Percentiles rank a stretch among this genome's conserved stretches.
These are phyloP conservation scores for Monomorium pharaonis DNA, from an alignment of 1,140 invertebrate genomes.

Conservation along the genomic window DNA sequence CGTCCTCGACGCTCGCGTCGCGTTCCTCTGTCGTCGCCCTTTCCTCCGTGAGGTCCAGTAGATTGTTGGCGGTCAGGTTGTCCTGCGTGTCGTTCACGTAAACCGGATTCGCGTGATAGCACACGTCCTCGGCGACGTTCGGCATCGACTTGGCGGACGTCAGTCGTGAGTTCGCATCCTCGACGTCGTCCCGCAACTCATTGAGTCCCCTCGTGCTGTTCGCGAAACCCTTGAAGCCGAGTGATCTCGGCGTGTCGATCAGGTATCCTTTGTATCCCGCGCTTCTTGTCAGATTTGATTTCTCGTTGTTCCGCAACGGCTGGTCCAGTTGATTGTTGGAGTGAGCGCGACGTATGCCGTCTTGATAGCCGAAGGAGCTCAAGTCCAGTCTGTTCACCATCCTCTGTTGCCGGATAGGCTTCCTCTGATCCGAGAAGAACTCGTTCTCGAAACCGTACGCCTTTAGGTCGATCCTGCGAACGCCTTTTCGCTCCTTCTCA, in stretches of 20 bases:
- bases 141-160: slow-evolving; percentile 81
- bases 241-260: slow-evolving; percentile 21
- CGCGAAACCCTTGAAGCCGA: slow-evolving; percentile 34
- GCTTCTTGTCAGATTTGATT: slow-evolving; percentile 67
- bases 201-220: slow-evolving; percentile 57
- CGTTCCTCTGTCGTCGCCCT: background rate
- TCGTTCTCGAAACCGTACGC: slow-evolving; percentile 80
- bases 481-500: slow-evolving; percentile 66
- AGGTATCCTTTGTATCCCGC: slow-evolving; percentile 52
- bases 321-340: slow-evolving; percentile 78
- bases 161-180: slow-evolving; percentile 46
- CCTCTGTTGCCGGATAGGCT: slow-evolving; percentile 60
- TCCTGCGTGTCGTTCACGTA: slow-evolving; percentile 11
- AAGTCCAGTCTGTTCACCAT: slow-evolving; percentile 80
- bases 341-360: slow-evolving; percentile 76
- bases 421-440: slow-evolving; percentile 63
- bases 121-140: slow-evolving; percentile 73
- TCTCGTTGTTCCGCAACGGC: slow-evolving; percentile 66
- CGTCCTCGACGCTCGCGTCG: background rate
- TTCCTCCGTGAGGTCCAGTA: slow-evolving; percentile 13
- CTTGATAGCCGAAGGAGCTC: slow-evolving; percentile 78
- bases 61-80: background rate
- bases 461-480: slow-evolving; percentile 78
- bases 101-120: slow-evolving; percentile 56
- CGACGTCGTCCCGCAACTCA: background rate